phyloP scores from a whole-genome alignment of 2,888 invertebrate genomes.

The Globia sparganii region DNA sequence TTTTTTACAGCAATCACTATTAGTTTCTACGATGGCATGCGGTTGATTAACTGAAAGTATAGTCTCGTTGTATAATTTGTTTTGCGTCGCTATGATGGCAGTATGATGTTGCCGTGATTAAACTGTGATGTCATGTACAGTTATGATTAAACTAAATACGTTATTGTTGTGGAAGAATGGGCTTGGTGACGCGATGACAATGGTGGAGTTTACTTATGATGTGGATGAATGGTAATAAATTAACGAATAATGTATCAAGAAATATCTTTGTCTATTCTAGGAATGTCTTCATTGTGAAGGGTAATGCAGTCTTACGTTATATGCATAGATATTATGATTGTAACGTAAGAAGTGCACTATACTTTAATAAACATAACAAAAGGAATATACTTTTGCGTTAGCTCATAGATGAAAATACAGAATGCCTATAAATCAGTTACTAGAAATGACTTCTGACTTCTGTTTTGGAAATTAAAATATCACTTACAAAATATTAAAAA shows the following conservation, averaged over 20 bases:
- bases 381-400: not conserved
- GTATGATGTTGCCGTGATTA: constrained; percentile 40
- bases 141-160: constrained; percentile 26
- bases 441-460: not conserved
- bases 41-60: constrained; percentile 54
- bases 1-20: constrained; percentile 61
- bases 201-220: not conserved
- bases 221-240: not conserved
- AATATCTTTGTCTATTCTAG: not conserved
- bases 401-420: not conserved
- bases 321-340: not conserved
- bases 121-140: constrained; percentile 33
- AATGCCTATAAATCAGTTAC: constrained; percentile 7
- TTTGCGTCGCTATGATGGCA: constrained; percentile 17
- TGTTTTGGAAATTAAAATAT: not conserved
- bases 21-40: constrained; percentile 63
- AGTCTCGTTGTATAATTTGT: constrained; percentile 52
- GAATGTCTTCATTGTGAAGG: not conserved
- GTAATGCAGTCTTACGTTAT: not conserved
- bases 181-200: not conserved
- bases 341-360: not conserved
- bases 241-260: not conserved
- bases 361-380: not conserved
- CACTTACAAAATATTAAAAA: not conserved
- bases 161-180: constrained; percentile 1